Percentiles rank a stretch among this genome's conserved stretches.
Conservation (phyloP, 1,140 invertebrate species). For the Nasonia giraulti region DNA sequence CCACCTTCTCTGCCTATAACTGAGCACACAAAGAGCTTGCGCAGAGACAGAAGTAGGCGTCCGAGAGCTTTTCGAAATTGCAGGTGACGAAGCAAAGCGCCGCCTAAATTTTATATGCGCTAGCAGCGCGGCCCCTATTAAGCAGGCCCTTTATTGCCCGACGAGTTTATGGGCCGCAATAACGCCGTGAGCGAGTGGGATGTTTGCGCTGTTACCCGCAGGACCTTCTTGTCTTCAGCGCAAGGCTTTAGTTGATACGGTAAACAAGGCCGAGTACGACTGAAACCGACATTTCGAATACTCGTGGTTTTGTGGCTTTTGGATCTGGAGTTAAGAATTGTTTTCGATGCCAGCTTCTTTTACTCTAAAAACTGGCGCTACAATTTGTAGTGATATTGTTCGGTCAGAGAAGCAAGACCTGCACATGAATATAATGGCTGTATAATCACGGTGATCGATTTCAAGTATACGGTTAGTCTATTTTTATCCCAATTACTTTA, state of each 20-base stretch:
- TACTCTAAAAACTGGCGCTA: no score
- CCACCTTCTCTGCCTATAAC: background rate
- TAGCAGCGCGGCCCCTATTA: background rate
- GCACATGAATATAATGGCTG: no score
- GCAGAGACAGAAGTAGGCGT: background rate
- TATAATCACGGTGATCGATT: background rate
- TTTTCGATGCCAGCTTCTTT: no score
- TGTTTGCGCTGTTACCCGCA: background rate
- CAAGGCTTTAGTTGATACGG: background rate
- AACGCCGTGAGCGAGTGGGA: background rate
- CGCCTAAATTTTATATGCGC: constrained; percentile 17
- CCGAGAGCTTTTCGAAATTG: background rate
- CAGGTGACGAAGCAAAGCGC: constrained; percentile 3
- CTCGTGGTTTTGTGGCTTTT: background rate
- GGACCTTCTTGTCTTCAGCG: background rate
- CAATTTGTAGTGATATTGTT: no score
- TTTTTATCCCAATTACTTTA: background rate
- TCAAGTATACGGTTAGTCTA: background rate
- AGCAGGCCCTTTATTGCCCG: constrained; percentile 9
- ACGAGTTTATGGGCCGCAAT: background rate
- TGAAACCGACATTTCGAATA: background rate
- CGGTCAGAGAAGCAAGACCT: no score
- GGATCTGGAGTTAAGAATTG: no score
- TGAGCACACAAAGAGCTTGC: background rate
- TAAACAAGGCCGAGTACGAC: background rate